Evolutionary conservation across 2,113 vertebrate genomes (phyloP).

Genomic region (Calidris pygmaea): DNA sequence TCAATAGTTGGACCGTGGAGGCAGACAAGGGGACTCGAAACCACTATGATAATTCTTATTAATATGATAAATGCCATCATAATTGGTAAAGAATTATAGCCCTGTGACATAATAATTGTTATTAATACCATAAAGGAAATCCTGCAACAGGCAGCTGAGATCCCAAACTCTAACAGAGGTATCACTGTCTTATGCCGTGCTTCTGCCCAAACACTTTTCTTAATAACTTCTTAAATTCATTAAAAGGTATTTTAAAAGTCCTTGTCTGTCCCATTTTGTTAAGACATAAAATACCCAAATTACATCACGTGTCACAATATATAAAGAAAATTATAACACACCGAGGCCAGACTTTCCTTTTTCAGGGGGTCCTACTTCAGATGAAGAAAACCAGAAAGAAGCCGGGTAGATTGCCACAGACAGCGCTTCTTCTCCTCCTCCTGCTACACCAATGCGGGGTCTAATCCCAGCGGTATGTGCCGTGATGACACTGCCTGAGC

Average conservation of each 20-base stretch:
- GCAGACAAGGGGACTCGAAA: background rate
- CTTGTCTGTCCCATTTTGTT: background rate
- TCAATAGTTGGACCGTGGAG: background rate
- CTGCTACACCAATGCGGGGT: background rate
- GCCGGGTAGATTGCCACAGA: background rate
- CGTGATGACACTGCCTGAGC: background rate
- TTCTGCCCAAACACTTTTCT: background rate
- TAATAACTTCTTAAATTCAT: background rate
- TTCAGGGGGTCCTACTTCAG: background rate
- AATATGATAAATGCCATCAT: background rate
- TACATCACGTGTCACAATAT: background rate
- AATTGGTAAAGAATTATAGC: background rate
- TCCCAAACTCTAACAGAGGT: background rate
- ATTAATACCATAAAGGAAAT: background rate
- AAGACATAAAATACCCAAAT: background rate
- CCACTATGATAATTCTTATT: background rate
- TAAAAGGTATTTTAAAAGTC: background rate
- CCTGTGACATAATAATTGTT: background rate
- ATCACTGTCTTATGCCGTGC: background rate
- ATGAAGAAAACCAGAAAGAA: background rate
- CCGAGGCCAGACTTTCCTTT: background rate
- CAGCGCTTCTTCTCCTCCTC: background rate
- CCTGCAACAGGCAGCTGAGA: background rate
- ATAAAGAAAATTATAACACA: background rate
- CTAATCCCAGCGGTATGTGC: background rate